These are phyloP conservation scores for Physella acuta DNA, from an alignment of 1,140 invertebrate genomes.

Conservation along the genomic window DNA sequence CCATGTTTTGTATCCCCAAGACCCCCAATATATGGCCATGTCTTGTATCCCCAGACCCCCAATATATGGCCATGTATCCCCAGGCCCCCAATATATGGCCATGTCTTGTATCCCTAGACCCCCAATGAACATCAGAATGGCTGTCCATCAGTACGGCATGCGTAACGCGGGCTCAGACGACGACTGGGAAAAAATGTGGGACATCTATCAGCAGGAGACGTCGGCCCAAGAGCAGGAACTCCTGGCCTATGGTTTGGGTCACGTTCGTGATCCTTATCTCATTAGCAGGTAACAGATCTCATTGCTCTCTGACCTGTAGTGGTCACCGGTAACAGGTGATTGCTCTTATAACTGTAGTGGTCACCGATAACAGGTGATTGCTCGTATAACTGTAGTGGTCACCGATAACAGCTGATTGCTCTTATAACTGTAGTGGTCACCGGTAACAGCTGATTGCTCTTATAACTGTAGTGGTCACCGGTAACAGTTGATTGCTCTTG, in stretches of 20 bases:
- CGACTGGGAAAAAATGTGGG: conserved; percentile 77
- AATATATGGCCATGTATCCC: no score
- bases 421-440: background rate
- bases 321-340: background rate
- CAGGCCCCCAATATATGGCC: no score
- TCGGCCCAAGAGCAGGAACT: conserved; percentile 77
- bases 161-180: conserved; percentile 63
- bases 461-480: background rate
- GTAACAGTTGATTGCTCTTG: no score
- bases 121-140: conserved; percentile 69
- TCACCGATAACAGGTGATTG: background rate
- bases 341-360: background rate
- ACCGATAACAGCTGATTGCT: background rate
- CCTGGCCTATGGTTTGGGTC: conserved; percentile 70
- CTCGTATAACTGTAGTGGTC: background rate
- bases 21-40: no score
- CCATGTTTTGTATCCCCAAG: no score
- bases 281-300: conserved; percentile 66
- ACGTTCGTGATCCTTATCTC: conserved; percentile 67
- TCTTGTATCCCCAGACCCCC: no score
- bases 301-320: background rate
- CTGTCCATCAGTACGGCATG: conserved; percentile 63
- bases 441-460: background rate
- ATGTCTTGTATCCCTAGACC: conserved; percentile 29
- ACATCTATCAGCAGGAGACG: conserved; percentile 72